These are phyloP conservation scores for Ianthella basta DNA, from an alignment of 37 sponge, comb jelly and placozoan genomes.

Conservation along the genomic window DNA sequence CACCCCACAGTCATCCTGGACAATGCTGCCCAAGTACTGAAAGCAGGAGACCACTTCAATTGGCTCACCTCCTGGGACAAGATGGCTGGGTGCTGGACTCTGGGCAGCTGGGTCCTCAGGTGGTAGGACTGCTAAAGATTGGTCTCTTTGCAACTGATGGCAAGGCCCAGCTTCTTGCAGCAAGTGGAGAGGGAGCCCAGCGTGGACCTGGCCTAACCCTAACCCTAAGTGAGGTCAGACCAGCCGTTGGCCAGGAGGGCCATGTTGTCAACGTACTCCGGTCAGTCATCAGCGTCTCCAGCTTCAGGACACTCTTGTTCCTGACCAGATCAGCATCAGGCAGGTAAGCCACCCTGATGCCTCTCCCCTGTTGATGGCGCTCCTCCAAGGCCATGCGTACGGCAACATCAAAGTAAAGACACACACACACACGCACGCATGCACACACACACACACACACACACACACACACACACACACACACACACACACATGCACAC, in stretches of 20 bases:
- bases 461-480: too few relatives aligned
- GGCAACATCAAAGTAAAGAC: not conserved
- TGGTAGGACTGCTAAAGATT: not conserved
- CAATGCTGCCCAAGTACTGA: slow-evolving; percentile 11
- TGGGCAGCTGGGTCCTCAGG: not conserved
- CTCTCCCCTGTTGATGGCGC: too few relatives aligned
- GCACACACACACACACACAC: too few relatives aligned
- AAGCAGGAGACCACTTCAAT: slow-evolving; percentile 4
- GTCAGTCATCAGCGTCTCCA: slow-evolving; percentile 9
- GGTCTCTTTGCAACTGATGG: slow-evolving; percentile 7
- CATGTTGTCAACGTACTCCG: slow-evolving; percentile 4
- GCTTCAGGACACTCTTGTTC: not conserved
- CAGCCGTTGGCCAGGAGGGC: not conserved
- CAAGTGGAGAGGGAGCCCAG: not conserved
- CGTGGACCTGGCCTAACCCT: too few relatives aligned
- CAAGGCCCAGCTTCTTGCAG: not conserved
- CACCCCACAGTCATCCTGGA: too few relatives aligned
- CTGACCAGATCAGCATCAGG: not conserved
- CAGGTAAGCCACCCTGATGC: not conserved
- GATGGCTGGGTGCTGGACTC: not conserved
- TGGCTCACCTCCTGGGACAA: not conserved
- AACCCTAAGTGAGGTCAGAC: not conserved
- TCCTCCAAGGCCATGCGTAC: slow-evolving; percentile 2
- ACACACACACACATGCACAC: too few relatives aligned
- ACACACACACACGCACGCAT: too few relatives aligned